Base-by-base conservation (phyloP, 2,113 vertebrate species). In the Actinemys pallida region DNA sequence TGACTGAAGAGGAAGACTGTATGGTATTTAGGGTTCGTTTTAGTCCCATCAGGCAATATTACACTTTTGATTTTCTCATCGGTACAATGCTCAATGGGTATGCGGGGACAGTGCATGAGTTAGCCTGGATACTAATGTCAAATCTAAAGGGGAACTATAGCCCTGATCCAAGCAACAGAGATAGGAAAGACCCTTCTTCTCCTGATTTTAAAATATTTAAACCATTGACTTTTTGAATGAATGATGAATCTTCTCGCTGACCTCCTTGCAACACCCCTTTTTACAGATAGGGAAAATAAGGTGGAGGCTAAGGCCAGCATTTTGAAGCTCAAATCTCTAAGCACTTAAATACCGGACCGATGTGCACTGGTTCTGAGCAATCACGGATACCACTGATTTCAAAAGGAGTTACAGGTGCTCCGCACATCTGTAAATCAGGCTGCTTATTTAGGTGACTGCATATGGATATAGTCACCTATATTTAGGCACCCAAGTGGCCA, bases 1-100 rank as follows among this genome's bases (percentile, higher is more conserved):
- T 52, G 80, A 89, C 92, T 98, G 97, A 82, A 86, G 96, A 95
- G 90, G 81, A 94, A 90, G 87, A 83, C 84, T 83, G 53, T 35
- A 5, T 22, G 27, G 24, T 45, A 47, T 94, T 89, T 47, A 69
- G 62, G 31, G 29, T 57, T 86, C 88, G 8, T 79, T 78, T 2
- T 79, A 91, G 31, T 65, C 13, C 81, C 31, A 52, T 29, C 52
- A 4, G 20, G 29, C 10, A 95, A 16, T 79, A 75, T n/a, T 42
- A 56, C 10, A 62, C 1, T 92, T 96, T 76, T 81, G n/a, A 54
- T 92, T 91, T 87, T 10, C 50, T 6, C 47, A 59, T 9, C 47
- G n/a, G 24, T 2, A 6, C 6, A 82, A 10, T 50, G 29, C 59
- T 93, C 50, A 25, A 16, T 59, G 47, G 27, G 0, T 83, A 3